Percentiles rank a stretch among this genome's conserved stretches.
These are phyloP conservation scores for Platysternon megacephalum DNA, from an alignment of 2,113 vertebrate species.

Conservation along the genomic window DNA sequence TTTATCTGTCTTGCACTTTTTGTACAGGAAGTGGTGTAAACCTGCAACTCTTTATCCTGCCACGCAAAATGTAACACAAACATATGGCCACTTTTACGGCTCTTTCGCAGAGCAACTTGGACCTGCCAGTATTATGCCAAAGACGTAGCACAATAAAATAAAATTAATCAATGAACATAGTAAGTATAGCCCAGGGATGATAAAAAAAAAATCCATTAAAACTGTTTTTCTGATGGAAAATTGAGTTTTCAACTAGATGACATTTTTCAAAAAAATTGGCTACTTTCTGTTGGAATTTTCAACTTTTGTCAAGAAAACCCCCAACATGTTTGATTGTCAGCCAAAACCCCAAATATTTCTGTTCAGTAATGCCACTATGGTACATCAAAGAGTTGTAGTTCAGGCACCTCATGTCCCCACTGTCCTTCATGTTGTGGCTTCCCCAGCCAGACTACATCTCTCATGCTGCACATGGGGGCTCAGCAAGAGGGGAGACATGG, in stretches of 20 bases:
- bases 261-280: not conserved
- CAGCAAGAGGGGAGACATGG: not conserved
- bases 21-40: not conserved
- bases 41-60: too few species aligned
- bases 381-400: not conserved
- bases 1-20: not conserved
- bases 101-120: not conserved
- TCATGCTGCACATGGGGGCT: not conserved
- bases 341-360: not conserved
- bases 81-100: not conserved
- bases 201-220: not conserved
- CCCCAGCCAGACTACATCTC: not conserved
- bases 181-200: too few species aligned
- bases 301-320: not conserved
- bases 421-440: not conserved
- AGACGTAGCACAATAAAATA: not conserved
- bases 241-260: not conserved
- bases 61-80: not conserved
- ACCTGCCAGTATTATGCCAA: not conserved
- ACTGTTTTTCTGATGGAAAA: not conserved
- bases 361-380: not conserved
- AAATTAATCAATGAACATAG: not conserved
- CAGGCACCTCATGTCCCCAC: not conserved
- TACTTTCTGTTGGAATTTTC: not conserved
- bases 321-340: too few species aligned